phyloP scores from a whole-genome alignment of 1,140 invertebrate genomes.

The Drosophila lacertosa region DNA sequence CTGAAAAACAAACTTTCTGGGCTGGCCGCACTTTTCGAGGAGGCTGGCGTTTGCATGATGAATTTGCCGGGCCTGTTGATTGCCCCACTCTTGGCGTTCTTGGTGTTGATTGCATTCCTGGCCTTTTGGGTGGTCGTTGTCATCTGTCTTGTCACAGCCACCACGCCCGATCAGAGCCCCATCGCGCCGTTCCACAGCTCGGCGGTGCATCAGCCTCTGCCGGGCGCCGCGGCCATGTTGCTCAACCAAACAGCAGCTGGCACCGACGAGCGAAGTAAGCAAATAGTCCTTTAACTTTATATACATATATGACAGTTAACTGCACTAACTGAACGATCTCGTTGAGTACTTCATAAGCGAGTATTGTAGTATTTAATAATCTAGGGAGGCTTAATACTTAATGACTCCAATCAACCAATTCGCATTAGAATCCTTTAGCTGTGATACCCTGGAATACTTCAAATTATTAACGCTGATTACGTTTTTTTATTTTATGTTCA shows the following conservation, averaged over 20 bases:
- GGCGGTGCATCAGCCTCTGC: conserved; percentile 31
- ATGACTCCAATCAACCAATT: background rate
- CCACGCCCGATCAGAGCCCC: conserved; percentile 84
- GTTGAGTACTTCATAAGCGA: background rate
- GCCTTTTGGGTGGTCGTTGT: conserved; percentile 93
- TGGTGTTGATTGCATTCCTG: conserved; percentile 91
- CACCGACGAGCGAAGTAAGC: conserved; percentile 66
- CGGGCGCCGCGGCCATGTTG: conserved; percentile 30
- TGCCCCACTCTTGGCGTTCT: conserved; percentile 94
- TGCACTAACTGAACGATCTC: too few species aligned
- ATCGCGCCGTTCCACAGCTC: conserved; percentile 72
- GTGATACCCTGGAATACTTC: conserved; percentile 4
- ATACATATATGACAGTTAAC: too few species aligned
- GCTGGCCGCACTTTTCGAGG: conserved; percentile 92
- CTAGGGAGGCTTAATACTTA: background rate
- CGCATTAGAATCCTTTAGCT: background rate
- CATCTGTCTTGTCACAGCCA: conserved; percentile 87
- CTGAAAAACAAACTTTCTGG: conserved; percentile 92
- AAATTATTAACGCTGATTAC: conserved; percentile 25
- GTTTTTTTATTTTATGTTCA: conserved; percentile 34
- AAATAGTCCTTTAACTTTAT: background rate
- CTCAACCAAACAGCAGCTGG: conserved; percentile 34
- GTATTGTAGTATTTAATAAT: background rate
- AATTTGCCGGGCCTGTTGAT: conserved; percentile 93
- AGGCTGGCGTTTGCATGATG: conserved; percentile 93